Base-by-base conservation (phyloP, 2,888 invertebrate species). In the Drosophila falleni region DNA sequence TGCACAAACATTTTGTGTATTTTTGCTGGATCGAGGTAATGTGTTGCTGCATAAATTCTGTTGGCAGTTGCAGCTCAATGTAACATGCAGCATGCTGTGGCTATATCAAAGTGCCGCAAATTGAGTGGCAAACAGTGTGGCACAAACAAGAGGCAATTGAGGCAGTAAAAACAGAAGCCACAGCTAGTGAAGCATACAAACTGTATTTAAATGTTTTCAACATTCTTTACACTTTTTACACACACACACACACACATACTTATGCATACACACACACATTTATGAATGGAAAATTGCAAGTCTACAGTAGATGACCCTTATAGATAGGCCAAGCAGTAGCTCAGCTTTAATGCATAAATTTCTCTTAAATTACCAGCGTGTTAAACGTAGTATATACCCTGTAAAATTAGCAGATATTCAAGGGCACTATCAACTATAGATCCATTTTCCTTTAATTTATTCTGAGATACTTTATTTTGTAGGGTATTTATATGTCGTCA, bases 91-190 rank as follows among this genome's bases (percentile, higher is more conserved):
- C 60, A 41, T 42, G 23, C 29, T 16, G 53, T 5, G 31, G 60
- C 71, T 61, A 49, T 67, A 75, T 62, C 71, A 75, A 49, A 50
- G 39, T 69, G 72, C 51, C 63, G 67, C 70, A 74, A 77, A 77
- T 78, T 77, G 74, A 78, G 71, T 78, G 70, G 77, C 77, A 77
- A 77, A 67, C 68, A 62, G 66, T 53, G 61, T 56, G 61, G 11
- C 42, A 42, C 42, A 29, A 23, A 56, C 37, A 58, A 44, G 56
- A 49, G 50, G 50, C 58, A 54, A 47, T 19, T 37, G 13, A 41
- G 15, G 37, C 15, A 41, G 31, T 26, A 35, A 51, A 50, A 10
- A 8, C 8, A 62, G 60, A 56, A 67, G 58, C 77, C 60, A 66
- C 46, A 60, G 47, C 78, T 65, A 78, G 53, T 72, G 71, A 77